These are phyloP conservation scores for Ochlodes sylvanus DNA, from an alignment of 2,888 invertebrate genomes.

Conservation along the genomic window DNA sequence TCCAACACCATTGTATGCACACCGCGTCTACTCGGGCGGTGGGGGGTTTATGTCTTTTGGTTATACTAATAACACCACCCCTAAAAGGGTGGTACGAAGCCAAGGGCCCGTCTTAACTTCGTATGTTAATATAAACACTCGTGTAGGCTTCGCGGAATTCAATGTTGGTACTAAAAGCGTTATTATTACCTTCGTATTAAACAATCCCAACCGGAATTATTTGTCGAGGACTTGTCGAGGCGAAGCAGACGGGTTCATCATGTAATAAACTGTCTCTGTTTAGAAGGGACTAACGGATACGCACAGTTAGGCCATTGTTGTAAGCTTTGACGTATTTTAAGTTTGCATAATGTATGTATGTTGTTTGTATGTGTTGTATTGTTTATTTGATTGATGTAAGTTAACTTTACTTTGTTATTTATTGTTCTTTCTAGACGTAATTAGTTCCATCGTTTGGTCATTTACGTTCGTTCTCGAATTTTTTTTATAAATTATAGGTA, in stretches of 20 bases:
- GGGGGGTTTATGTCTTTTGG: conserved; percentile 71
- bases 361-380: background rate
- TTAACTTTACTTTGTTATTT: too few species aligned
- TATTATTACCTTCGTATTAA: conserved; percentile 62
- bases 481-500: too few species aligned
- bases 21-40: conserved; percentile 59
- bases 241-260: conserved; percentile 39
- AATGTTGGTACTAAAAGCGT: conserved; percentile 63
- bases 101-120: conserved; percentile 70
- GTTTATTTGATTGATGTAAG: too few species aligned
- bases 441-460: too few species aligned
- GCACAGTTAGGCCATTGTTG: conserved; percentile 17
- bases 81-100: conserved; percentile 73
- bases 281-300: conserved; percentile 18
- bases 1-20: conserved; percentile 74
- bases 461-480: too few species aligned
- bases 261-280: conserved; percentile 36
- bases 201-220: conserved; percentile 60
- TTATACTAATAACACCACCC: conserved; percentile 81
- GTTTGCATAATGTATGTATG: background rate
- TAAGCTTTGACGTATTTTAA: conserved; percentile 18
- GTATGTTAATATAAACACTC: conserved; percentile 81
- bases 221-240: conserved; percentile 53
- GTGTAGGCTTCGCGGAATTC: conserved; percentile 72
- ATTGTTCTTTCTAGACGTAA: too few species aligned